These are phyloP conservation scores for Plecotus auritus DNA, from an alignment of 2,113 vertebrate genomes.

Conservation along the genomic window DNA sequence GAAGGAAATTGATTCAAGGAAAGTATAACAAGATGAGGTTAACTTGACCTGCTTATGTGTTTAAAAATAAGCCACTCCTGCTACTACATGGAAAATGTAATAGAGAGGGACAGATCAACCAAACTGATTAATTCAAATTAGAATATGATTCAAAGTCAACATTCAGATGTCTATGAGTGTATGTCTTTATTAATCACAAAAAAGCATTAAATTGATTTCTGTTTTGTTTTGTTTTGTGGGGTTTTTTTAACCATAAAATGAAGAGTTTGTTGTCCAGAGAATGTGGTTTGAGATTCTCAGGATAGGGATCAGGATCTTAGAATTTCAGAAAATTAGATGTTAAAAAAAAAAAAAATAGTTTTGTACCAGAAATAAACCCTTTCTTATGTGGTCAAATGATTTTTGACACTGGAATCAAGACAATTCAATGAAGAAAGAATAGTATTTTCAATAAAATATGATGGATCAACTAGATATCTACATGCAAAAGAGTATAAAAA, in stretches of 20 bases:
- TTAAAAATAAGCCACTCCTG: not conserved
- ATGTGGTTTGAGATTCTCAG: not conserved
- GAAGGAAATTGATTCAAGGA: not conserved
- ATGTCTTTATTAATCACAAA: conserved; percentile 14
- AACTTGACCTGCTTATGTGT: not conserved
- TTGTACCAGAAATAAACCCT: not conserved
- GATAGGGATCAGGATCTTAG: not conserved
- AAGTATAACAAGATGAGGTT: not conserved
- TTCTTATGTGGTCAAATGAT: not conserved
- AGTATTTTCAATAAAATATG: not conserved
- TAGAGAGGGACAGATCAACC: not conserved
- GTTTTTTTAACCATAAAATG: not conserved
- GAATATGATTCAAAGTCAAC: not conserved
- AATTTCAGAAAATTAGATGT: not conserved
- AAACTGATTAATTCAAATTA: not conserved
- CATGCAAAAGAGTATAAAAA: not conserved
- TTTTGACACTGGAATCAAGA: not conserved
- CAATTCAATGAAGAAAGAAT: not conserved
- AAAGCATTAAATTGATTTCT: not conserved
- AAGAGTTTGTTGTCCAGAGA: not conserved
- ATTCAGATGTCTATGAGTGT: not conserved
- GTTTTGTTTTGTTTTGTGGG: not conserved
- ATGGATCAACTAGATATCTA: not conserved
- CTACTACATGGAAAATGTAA: not conserved
- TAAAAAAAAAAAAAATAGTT: not conserved